Conservation (phyloP, 2,113 vertebrate species). For the Atherinomorus stipes region DNA sequence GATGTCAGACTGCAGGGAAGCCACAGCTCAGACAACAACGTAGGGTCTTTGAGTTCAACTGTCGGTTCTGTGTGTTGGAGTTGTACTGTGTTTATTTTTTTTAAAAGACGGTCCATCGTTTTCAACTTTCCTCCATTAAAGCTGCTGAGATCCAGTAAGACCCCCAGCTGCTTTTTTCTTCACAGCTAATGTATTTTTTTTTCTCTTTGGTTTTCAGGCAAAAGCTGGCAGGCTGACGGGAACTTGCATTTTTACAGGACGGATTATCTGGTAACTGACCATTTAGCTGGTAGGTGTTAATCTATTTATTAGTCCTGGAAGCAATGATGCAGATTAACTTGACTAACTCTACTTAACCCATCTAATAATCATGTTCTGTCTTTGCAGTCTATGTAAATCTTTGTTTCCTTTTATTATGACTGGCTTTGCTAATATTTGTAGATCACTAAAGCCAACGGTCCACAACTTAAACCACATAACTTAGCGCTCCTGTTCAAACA, state of each 20-base stretch:
- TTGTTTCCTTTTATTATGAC: too few relatives aligned
- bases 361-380: not conserved
- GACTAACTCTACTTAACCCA: not conserved
- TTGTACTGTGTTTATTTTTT: too few relatives aligned
- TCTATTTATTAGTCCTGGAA: not conserved
- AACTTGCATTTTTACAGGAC: conserved; percentile 93
- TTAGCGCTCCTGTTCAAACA: too few relatives aligned
- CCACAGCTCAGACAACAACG: too few relatives aligned
- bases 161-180: not conserved
- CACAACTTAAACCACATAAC: too few relatives aligned
- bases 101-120: too few relatives aligned
- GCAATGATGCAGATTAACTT: too few relatives aligned
- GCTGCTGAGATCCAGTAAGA: not conserved
- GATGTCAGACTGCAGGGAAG: too few relatives aligned
- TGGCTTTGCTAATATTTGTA: too few relatives aligned
- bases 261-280: conserved; percentile 99
- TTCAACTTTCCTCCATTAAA: not conserved
- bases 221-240: conserved; percentile 99
- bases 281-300: conserved; percentile 95
- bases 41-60: too few relatives aligned
- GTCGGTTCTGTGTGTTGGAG: too few relatives aligned
- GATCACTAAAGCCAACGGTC: too few relatives aligned
- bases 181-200: not conserved
- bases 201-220: conserved; percentile 79
- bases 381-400: not conserved